A percentile compares a stretch with the other conserved stretches of the same genome.
Evolutionary conservation across 1,140 invertebrate species (phyloP).

Genomic region (Myzus persicae): DNA sequence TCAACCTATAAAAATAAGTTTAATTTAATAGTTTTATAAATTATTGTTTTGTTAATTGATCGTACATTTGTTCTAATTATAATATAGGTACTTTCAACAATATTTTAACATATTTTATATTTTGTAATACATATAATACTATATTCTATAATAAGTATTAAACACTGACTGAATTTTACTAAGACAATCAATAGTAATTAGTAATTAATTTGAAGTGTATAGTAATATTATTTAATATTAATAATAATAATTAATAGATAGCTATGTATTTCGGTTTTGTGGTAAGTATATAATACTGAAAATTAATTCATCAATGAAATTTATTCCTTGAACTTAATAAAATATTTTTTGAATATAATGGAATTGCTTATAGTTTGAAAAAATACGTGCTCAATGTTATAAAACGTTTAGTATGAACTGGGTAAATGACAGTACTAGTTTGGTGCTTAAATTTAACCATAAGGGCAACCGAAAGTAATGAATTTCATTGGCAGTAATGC

Average conservation of each 20-base stretch:
- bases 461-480: constrained; percentile 30
- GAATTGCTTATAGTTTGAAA: neutral
- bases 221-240: neutral
- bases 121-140: neutral
- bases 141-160: neutral
- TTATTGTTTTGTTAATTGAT: neutral
- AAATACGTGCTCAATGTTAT: neutral
- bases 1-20: neutral
- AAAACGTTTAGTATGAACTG: neutral
- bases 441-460: neutral
- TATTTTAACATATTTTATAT: neutral
- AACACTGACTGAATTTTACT: neutral
- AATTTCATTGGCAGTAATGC: constrained; percentile 10
- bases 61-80: neutral
- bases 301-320: neutral
- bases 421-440: neutral
- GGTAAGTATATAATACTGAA: neutral
- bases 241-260: neutral
- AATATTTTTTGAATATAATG: neutral
- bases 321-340: neutral
- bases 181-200: neutral
- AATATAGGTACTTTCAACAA: neutral
- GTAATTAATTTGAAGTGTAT: neutral
- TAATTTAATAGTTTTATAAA: neutral
- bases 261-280: neutral